Evolutionary conservation across 2,797 vertebrate genomes (phyloP), one percentile per base, ranked within the genome.

Genomic region (Melanotaenia boesemani): DNA sequence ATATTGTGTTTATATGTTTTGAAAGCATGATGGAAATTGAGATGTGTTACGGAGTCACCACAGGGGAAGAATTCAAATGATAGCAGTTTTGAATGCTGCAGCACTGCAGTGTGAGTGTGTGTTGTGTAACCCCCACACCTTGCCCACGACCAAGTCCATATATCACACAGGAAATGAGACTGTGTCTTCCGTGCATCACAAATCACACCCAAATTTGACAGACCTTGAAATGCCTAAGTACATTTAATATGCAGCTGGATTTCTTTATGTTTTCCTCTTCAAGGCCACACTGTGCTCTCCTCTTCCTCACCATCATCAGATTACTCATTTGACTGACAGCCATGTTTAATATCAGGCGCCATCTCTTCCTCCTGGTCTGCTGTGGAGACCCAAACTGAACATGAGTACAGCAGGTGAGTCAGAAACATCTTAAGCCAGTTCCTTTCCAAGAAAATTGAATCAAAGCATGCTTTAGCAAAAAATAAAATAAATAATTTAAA

Each of bases 161-260:
- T 73, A 67, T 74, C 70, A 63, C 37, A 59, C 56, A 58, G 41
- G 63, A 85, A 82, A 82, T 80, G 69, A 86, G 81, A 78, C 67
- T 50, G 67, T 58, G 57, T 85, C 81, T 88, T 82, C 73, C 1
- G 50, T 67, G 82, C 69, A 61, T 80, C 80, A 69, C 83, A 82
- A 90, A 86, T 88, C 79, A 86, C 80, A 75, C 62, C 61, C 74
- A 68, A 75, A 77, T 79, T 72, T 91, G 83, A 87, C 85, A 81
- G 86, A 77, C 84, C 69, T 70, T 89, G 84, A 91, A 91, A 88
- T 63, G 83, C 88, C 81, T 73, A 79, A 78, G 66, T 77, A 82
- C 84, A 81, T 91, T 91, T 91, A 87, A 89, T 85, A 89, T 89
- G 84, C 85, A 81, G 82, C 79, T 70, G 61, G 70, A 70, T 74